Evolutionary conservation across 2,888 invertebrate genomes (phyloP).

Genomic region (Parascotia fuliginaria): DNA sequence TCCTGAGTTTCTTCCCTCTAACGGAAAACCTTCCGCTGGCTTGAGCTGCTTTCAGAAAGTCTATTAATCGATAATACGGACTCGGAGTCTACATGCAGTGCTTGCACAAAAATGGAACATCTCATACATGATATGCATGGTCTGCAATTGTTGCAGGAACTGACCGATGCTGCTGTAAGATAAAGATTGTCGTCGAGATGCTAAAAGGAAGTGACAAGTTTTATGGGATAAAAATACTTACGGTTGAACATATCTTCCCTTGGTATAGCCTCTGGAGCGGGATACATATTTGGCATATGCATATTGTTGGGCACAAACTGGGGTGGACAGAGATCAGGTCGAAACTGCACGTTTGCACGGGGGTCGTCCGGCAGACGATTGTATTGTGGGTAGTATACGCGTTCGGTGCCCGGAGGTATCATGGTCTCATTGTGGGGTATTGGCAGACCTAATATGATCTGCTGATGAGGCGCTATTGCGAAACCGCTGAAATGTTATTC

Average conservation of each 20-base stretch:
- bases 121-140: too few relatives aligned
- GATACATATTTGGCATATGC: slow-evolving; percentile 14
- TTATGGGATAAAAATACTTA: slow-evolving; percentile 16
- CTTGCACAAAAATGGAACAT: too few relatives aligned
- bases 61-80: too few relatives aligned
- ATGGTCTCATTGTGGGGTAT: slow-evolving; percentile 19
- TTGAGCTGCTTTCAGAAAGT: too few relatives aligned
- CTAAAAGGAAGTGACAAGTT: too few relatives aligned
- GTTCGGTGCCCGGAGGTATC: slow-evolving; percentile 14
- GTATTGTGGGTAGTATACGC: slow-evolving; percentile 21
- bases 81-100: too few relatives aligned
- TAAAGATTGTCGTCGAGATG: too few relatives aligned
- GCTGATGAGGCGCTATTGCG: slow-evolving; percentile 20
- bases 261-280: slow-evolving; percentile 7
- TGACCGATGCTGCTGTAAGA: too few relatives aligned
- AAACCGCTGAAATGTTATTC: slow-evolving; percentile 7
- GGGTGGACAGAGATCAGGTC: slow-evolving; percentile 10
- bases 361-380: slow-evolving; percentile 22
- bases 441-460: slow-evolving; percentile 23
- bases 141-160: too few relatives aligned
- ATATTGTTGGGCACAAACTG: slow-evolving; percentile 16
- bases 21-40: too few relatives aligned
- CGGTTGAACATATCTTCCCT: slow-evolving; percentile 28
- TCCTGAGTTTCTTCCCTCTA: too few relatives aligned
- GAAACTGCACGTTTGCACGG: slow-evolving; percentile 12